Evolutionary conservation across 2,888 invertebrate species (phyloP).

Genomic region (Lamproptera curius): DNA sequence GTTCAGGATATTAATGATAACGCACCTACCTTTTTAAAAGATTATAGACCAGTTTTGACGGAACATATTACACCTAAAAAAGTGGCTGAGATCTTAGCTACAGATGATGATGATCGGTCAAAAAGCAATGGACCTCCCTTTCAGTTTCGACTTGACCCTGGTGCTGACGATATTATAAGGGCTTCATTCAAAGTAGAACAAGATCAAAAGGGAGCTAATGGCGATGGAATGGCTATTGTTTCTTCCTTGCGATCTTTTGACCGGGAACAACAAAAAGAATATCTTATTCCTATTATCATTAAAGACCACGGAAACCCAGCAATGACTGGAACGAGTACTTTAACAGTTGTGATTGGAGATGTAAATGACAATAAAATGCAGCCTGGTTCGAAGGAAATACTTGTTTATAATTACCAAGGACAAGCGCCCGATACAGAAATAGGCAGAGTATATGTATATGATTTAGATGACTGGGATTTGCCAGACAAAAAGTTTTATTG

Average conservation of each 20-base stretch:
- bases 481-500: constrained; percentile 98
- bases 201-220: constrained; percentile 97
- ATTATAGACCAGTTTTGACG: constrained; percentile 93
- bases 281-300: constrained; percentile 97
- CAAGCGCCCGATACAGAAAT: constrained; percentile 94
- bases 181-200: constrained; percentile 98
- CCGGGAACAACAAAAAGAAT: constrained; percentile 96
- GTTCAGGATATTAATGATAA: constrained; percentile 98
- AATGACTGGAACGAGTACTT: constrained; percentile 96
- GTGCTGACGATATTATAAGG: constrained; percentile 94
- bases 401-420: constrained; percentile 97
- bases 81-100: constrained; percentile 94
- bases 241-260: constrained; percentile 95
- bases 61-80: constrained; percentile 95
- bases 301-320: constrained; percentile 98
- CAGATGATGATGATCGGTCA: constrained; percentile 95
- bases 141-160: constrained; percentile 94
- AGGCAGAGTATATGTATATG: constrained; percentile 97
- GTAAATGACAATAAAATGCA: constrained; percentile 99
- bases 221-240: constrained; percentile 98
- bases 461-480: constrained; percentile 99
- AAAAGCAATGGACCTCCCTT: constrained; percentile 98
- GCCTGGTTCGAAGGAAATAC: constrained; percentile 97
- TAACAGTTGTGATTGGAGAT: constrained; percentile 98
- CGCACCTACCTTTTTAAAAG: constrained; percentile 94